phyloP scores from a whole-genome alignment of 2,888 invertebrate genomes.

The Strigamia maritima region DNA sequence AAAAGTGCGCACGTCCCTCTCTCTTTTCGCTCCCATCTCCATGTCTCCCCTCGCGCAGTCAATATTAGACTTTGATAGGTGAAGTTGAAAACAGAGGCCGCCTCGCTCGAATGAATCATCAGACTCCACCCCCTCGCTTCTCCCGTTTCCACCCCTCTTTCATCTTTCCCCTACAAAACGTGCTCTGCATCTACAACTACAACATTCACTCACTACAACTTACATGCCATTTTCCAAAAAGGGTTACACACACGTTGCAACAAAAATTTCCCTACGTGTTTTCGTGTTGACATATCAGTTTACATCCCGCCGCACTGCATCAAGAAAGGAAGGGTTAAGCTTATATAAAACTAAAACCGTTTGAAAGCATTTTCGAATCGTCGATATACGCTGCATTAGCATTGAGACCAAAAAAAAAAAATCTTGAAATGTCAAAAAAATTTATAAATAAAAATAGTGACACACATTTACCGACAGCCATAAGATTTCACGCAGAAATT shows the following conservation, averaged over 20 bases:
- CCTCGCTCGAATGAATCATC: slow-evolving; percentile 32
- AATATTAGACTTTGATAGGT: slow-evolving; percentile 34
- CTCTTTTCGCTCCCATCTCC: not conserved
- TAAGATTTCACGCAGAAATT: no score
- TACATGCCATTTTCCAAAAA: slow-evolving; percentile 25
- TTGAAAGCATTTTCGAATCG: slow-evolving; percentile 26
- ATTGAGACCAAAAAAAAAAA: not conserved
- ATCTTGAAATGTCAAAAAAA: not conserved
- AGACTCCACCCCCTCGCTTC: slow-evolving; percentile 30
- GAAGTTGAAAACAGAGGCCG: slow-evolving; percentile 32
- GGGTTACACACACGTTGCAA: slow-evolving; percentile 11
- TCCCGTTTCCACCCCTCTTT: slow-evolving; percentile 34
- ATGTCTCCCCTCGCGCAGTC: slow-evolving; percentile 22
- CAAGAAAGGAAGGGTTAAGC: slow-evolving; percentile 6
- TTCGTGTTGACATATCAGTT: slow-evolving; percentile 20
- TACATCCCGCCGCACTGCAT: not conserved
- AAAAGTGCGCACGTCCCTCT: slow-evolving; percentile 11
- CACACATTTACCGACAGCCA: no score
- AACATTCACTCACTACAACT: slow-evolving; percentile 25
- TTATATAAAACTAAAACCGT: not conserved
- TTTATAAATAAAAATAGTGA: not conserved
- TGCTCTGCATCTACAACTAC: slow-evolving; percentile 31
- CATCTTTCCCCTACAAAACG: slow-evolving; percentile 33
- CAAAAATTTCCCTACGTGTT: slow-evolving; percentile 26
- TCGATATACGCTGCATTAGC: not conserved